Base-by-base conservation (phyloP, 1,140 invertebrate species). In the Halesus radiatus region DNA sequence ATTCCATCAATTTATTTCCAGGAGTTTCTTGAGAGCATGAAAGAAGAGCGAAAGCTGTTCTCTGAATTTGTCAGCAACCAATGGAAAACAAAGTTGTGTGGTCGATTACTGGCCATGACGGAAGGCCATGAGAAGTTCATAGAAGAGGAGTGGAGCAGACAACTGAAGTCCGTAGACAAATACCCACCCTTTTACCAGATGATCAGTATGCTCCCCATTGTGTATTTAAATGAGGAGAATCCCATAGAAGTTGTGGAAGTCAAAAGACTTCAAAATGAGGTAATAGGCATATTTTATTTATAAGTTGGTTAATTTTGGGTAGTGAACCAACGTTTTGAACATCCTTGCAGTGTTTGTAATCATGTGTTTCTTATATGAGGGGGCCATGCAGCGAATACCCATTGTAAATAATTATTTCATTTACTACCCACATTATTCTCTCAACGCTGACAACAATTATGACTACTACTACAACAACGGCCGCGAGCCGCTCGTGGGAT, bases 111-210 rank as follows among this genome's bases (percentile, higher is more conserved):
- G 45, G 50, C 56, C 37, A 79, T 77, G 16, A 5, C 37, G 20
- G 29, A 50, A 13, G 20, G 70, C n/a, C 80, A 76, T 20, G 62
- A 79, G 52, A 75, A 32, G 20, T 76, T 79, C n/a, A 76, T 81
- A 29, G 77, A 79, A 66, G 56, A 54, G 23, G 37, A 70, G 3
- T 60, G 68, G 76, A 29, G 73, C 68, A 50, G 77, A 16, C 8
- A 56, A 37, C 26, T 68, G 6, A 70, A 60, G 18, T 32, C 13
- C 18, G 22, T 72, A 23, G 76, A 80, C 58, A 76, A 77, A 53
- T 82, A 82, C 73, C 81, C 81, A 62, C 77, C 37, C 52, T 79
- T 60, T 76, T 82, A 82, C 73, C 62, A 79, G 53, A 79, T 82
- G 78, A 68, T 76, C 18, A 60, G 7, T n/a, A 79, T 80, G 77